Evolutionary conservation across 1,140 invertebrate genomes (phyloP), one percentile per base, ranked within the genome.

Genomic region (Periplaneta americana): DNA sequence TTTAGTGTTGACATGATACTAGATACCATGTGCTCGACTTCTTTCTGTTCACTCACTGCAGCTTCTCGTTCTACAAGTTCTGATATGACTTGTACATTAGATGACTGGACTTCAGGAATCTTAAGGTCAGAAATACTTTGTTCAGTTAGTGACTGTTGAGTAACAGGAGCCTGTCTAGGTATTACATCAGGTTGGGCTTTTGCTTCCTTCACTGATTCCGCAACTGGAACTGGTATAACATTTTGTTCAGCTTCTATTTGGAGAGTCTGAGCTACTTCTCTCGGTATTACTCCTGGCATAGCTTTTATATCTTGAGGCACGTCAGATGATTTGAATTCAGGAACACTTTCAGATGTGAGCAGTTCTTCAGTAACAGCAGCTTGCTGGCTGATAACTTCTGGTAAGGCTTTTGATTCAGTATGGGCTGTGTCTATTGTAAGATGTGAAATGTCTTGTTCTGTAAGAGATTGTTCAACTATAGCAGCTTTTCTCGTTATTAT

Each of bases 211-310:
- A 33, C 39, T 75, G n/a, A 66, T 34, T 74, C 33, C 34, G n/a
- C n/a, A 32, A 17, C 18, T 8, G 33, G 28, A 34, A 36, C 10
- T 18, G 9, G 18, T 75, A 13, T 2, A 22, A 75, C 80, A 81
- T 37, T 76, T 81, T 74, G 66, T 77, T 75, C 80, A 22, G 74
- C 18, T 34, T 34, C 33, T 31, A 81, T 9, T 35, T 81, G 36
- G 0, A 57, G 5, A 17, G 57, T 75, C 34, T 34, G 28, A 77
- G 80, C 79, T 57, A 80, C 79, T 57, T 32, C 36, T 48, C 79
- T 66, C 28, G 36, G 31, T n/a, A 37, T 48, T 48, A 80, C 48
- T 32, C 57, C 31, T 48, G 33, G 34, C 32, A 31, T 77, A n/a
- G 80, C 74, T 13, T n/a, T 6, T 5, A 35, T 11, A 77, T 77